Percentiles rank a stretch among this genome's conserved stretches.
phyloP scores from a whole-genome alignment of 2,888 invertebrate genomes.

The Celastrina argiolus region DNA sequence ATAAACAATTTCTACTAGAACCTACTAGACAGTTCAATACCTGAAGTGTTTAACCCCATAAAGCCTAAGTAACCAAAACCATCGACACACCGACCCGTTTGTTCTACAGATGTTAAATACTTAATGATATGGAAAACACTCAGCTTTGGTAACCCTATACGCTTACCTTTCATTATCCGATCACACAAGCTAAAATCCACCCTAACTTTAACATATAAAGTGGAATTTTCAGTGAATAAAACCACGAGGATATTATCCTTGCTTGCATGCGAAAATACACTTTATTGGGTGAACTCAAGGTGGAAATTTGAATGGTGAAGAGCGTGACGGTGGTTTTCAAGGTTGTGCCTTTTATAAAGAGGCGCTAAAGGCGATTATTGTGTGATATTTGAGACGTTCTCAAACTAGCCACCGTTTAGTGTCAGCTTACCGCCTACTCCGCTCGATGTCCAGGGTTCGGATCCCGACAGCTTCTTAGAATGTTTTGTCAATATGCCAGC shows the following conservation, averaged over 20 bases:
- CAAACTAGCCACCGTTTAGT: conserved; percentile 65
- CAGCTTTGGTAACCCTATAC: conserved; percentile 66
- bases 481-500: conserved; percentile 36
- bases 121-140: conserved; percentile 68
- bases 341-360: conserved; percentile 23
- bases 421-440: conserved; percentile 64
- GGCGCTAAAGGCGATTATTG: conserved; percentile 40
- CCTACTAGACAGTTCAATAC: too few species aligned
- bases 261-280: conserved; percentile 34
- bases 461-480: conserved; percentile 52
- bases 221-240: conserved; percentile 29
- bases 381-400: conserved; percentile 44
- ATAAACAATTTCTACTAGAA: too few species aligned
- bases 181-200: conserved; percentile 35
- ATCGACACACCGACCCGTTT: conserved; percentile 41
- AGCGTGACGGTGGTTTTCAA: background rate
- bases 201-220: conserved; percentile 27
- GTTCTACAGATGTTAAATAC: conserved; percentile 66
- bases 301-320: conserved; percentile 8
- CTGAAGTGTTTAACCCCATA: background rate
- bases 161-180: conserved; percentile 34
- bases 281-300: conserved; percentile 26
- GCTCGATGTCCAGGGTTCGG: conserved; percentile 64
- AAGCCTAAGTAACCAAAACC: background rate
- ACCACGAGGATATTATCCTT: conserved; percentile 19